A percentile compares a stretch with the other conserved stretches of the same genome.
Conservation (phyloP, 1,140 invertebrate species). For the Nasonia vitripennis region DNA sequence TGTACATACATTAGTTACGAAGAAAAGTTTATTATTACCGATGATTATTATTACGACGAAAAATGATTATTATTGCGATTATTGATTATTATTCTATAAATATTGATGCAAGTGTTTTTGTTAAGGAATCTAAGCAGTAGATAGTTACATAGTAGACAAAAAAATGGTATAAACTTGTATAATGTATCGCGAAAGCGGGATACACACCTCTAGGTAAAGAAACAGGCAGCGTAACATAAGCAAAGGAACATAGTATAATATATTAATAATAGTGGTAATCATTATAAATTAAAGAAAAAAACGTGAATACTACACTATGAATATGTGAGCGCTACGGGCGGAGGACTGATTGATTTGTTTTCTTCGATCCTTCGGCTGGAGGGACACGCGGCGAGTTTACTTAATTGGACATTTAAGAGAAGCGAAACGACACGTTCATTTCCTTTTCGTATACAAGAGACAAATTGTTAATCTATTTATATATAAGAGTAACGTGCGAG, state of each 20-base stretch:
- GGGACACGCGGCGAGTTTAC: constrained; percentile 43
- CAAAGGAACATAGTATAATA: constrained; percentile 61
- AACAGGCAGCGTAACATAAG: constrained; percentile 52
- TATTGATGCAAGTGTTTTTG: constrained; percentile 65
- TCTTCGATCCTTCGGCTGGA: constrained; percentile 25
- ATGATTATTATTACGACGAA: constrained; percentile 61
- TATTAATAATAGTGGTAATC: constrained; percentile 57
- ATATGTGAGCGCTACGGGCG: constrained; percentile 7
- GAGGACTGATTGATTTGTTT: constrained; percentile 42
- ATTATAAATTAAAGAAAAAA: constrained; percentile 34
- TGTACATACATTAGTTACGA: constrained; percentile 71
- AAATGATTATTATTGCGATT: constrained; percentile 66
- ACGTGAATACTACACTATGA: constrained; percentile 18
- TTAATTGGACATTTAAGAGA: constrained; percentile 40
- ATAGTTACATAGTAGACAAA: constrained; percentile 48
- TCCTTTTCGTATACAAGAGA: constrained; percentile 30
- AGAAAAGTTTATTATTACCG: constrained; percentile 62
- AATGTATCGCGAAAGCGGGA: constrained; percentile 45
- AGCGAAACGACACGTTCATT: constrained; percentile 21
- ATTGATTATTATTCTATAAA: constrained; percentile 63
- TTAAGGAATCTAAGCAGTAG: constrained; percentile 60
- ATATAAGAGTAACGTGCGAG: constrained; percentile 43
- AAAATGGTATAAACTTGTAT: constrained; percentile 43
- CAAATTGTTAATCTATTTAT: constrained; percentile 45
- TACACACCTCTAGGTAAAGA: constrained; percentile 56